A percentile compares a stretch with the other conserved stretches of the same genome.
These are phyloP conservation scores for Brachymystax lenok DNA, from an alignment of 2,797 vertebrate genomes.

Conservation along the genomic window DNA sequence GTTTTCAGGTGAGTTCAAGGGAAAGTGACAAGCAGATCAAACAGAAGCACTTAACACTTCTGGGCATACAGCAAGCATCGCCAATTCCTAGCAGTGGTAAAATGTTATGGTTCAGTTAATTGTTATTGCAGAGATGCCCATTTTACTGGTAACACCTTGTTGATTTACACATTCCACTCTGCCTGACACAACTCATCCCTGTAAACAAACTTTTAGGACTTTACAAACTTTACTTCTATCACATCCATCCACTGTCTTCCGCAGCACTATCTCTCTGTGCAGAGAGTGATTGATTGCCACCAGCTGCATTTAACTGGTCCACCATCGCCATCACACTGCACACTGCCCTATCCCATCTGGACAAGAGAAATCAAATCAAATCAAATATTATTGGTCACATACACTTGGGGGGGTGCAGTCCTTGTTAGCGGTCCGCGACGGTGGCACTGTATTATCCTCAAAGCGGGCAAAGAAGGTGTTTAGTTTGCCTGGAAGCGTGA, in stretches of 20 bases:
- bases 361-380: no score
- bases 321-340: no score
- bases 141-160: neutral
- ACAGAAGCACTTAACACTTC: neutral
- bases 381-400: no score
- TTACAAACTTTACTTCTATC: no score
- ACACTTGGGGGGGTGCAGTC: no score
- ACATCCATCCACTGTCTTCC: neutral
- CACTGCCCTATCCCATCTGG: no score
- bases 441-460: no score
- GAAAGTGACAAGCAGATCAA: neutral
- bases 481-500: no score
- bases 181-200: neutral
- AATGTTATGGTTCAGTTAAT: neutral
- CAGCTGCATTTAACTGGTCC: neutral
- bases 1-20: neutral
- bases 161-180: neutral
- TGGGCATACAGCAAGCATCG: neutral
- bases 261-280: neutral
- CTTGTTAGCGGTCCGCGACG: no score
- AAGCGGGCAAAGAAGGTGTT: no score
- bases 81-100: neutral
- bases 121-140: neutral
- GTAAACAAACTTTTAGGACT: neutral
- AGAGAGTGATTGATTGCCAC: slow-evolving; percentile 17